These are phyloP conservation scores for Salvelinus sp. DNA, from an alignment of 2,113 vertebrate species.

Conservation along the genomic window DNA sequence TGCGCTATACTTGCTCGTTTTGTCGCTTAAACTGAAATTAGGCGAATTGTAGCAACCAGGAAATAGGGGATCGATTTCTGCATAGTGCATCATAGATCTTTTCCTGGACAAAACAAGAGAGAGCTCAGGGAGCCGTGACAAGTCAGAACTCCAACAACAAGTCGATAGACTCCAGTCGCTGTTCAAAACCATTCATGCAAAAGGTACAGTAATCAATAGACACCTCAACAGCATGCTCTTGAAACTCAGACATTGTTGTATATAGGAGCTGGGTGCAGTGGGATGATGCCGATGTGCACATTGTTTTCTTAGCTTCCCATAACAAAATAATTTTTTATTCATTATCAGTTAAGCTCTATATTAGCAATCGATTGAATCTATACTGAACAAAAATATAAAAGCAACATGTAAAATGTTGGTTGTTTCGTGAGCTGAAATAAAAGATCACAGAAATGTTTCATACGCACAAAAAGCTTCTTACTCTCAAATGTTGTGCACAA, in stretches of 20 bases:
- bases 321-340: constrained; percentile 1
- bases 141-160: constrained; percentile 45
- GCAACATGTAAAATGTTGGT: no score
- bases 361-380: neutral
- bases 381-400: no score
- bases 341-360: neutral
- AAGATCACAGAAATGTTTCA: no score
- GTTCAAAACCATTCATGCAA: constrained; percentile 68
- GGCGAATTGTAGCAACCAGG: no score
- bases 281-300: constrained; percentile 35
- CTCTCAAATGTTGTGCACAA: no score
- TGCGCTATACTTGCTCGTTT: no score
- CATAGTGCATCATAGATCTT: constrained; percentile 7
- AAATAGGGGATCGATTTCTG: no score
- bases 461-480: no score
- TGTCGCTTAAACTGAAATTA: no score
- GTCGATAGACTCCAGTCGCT: constrained; percentile 57
- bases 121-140: constrained; percentile 29
- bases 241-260: constrained; percentile 51
- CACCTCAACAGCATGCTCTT: constrained; percentile 60
- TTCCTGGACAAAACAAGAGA: constrained; percentile 16
- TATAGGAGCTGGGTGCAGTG: constrained; percentile 41
- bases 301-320: constrained; percentile 18
- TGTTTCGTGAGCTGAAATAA: no score
- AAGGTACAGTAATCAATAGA: constrained; percentile 72